phyloP scores from a whole-genome alignment of 2,113 vertebrate species.

The Ailuropoda melanoleuca region DNA sequence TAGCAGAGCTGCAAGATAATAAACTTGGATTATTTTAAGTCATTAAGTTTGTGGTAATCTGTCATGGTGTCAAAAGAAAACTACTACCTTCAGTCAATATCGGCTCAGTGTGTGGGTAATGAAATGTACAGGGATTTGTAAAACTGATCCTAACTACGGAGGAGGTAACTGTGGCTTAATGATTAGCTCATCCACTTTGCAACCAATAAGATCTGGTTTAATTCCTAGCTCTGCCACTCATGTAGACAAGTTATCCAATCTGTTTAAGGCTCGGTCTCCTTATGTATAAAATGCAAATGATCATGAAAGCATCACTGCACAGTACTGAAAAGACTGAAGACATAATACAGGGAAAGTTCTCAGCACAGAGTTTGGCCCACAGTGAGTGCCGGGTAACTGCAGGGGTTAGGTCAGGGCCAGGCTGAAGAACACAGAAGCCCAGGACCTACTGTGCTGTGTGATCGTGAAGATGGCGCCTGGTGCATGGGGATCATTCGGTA shows the following conservation, averaged over 20 bases:
- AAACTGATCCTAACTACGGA: neutral
- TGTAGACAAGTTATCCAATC: neutral
- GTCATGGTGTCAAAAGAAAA: neutral
- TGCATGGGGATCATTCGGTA: accelerated
- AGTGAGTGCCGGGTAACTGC: neutral
- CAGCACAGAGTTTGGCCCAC: neutral
- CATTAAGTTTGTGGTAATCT: neutral
- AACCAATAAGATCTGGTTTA: neutral
- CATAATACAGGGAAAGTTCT: neutral
- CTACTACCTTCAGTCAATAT: neutral
- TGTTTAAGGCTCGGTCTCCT: neutral
- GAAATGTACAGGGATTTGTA: neutral
- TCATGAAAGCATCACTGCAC: neutral
- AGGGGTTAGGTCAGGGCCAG: neutral
- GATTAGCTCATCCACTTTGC: neutral
- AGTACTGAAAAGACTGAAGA: neutral
- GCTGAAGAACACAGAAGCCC: neutral
- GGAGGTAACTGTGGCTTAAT: neutral
- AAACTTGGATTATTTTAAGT: neutral
- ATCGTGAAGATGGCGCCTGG: neutral
- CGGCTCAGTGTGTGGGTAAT: neutral
- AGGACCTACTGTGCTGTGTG: accelerated
- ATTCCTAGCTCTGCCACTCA: neutral
- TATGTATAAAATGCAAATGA: neutral
- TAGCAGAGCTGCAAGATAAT: neutral